Percentiles rank a stretch among this genome's conserved stretches.
phyloP scores from a whole-genome alignment of 2,888 invertebrate species.

The Dioctria linearis region DNA sequence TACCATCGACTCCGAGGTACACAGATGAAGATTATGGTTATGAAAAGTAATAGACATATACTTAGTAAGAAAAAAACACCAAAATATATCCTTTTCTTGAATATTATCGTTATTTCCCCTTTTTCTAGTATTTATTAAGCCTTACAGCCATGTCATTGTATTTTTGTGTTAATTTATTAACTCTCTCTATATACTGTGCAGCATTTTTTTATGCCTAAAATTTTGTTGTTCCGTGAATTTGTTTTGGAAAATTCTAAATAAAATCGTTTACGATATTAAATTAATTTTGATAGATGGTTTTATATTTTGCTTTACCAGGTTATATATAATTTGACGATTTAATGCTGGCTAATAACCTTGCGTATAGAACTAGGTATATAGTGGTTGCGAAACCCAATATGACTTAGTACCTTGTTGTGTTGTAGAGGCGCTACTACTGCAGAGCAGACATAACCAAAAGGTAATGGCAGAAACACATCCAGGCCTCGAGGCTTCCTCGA shows the following conservation, averaged over 20 bases:
- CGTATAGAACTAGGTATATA: too few relatives aligned
- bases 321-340: too few relatives aligned
- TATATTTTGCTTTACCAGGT: too few relatives aligned
- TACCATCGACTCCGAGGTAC: constrained; percentile 35
- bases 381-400: too few relatives aligned
- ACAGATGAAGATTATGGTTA: constrained; percentile 46
- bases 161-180: constrained; percentile 42
- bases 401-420: too few relatives aligned
- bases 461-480: too few relatives aligned
- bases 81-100: not conserved
- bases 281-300: too few relatives aligned
- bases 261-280: too few relatives aligned
- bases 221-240: constrained; percentile 25
- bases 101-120: not conserved
- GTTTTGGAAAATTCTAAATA: constrained; percentile 7
- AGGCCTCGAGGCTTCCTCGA: too few relatives aligned
- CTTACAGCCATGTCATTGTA: constrained; percentile 25
- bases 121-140: constrained; percentile 40
- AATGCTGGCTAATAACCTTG: too few relatives aligned
- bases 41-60: constrained; percentile 20
- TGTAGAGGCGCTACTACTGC: too few relatives aligned
- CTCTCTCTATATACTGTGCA: not conserved
- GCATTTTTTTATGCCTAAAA: constrained; percentile 24
- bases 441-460: too few relatives aligned
- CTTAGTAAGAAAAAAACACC: not conserved